These are phyloP conservation scores for Danaus melanippus DNA, from an alignment of 1,140 invertebrate species.

Conservation along the genomic window DNA sequence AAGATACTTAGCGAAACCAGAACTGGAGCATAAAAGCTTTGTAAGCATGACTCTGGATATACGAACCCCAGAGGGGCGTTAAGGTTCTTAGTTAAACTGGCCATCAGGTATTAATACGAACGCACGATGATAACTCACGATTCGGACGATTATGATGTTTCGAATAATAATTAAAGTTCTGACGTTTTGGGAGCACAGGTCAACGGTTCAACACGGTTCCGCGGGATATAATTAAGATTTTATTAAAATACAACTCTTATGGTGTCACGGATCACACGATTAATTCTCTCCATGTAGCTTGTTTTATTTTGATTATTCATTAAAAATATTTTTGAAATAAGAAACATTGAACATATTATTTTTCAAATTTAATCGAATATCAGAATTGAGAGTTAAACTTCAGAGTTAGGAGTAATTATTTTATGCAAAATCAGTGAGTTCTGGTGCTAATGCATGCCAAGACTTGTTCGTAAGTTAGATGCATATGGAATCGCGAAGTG, in stretches of 20 bases:
- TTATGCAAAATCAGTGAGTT: slow-evolving; percentile 15
- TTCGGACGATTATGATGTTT: slow-evolving; percentile 63
- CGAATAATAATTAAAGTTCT: slow-evolving; percentile 63
- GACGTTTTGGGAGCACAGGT: slow-evolving; percentile 55
- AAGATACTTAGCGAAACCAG: slow-evolving; percentile 38
- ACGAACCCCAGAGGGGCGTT: slow-evolving; percentile 8
- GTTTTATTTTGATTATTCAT: too few species aligned
- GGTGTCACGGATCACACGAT: background rate
- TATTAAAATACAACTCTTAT: slow-evolving; percentile 16
- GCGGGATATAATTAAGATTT: slow-evolving; percentile 24
- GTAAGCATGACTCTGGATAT: slow-evolving; percentile 28
- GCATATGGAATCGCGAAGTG: slow-evolving; percentile 19
- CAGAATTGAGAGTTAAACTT: too few species aligned
- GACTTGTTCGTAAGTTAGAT: slow-evolving; percentile 26
- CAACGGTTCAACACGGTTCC: slow-evolving; percentile 25
- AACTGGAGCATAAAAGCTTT: slow-evolving; percentile 26
- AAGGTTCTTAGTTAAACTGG: slow-evolving; percentile 36
- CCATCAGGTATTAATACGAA: slow-evolving; percentile 34
- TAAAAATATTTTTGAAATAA: too few species aligned
- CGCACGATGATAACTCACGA: slow-evolving; percentile 53
- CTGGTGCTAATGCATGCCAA: slow-evolving; percentile 29
- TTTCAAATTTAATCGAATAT: too few species aligned
- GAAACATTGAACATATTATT: too few species aligned
- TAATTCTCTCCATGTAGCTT: too few species aligned
- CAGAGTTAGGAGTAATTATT: slow-evolving; percentile 11